Base-by-base conservation (phyloP, 2,113 vertebrate genomes). In the Brachyhypopomus gauderio region DNA sequence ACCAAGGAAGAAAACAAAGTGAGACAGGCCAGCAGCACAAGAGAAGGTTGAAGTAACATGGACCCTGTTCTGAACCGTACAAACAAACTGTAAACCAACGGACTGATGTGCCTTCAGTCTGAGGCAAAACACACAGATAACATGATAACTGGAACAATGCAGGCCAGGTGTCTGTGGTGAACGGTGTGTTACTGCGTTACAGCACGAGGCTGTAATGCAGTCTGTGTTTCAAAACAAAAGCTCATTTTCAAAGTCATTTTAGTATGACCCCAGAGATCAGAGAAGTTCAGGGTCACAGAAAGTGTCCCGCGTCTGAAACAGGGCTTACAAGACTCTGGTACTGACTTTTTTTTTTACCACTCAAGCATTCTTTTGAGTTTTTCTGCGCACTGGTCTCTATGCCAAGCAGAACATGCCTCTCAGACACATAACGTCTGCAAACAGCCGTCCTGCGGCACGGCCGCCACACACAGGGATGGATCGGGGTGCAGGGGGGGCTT, bases 371-470 rank as follows among this genome's bases (percentile, higher is more conserved):
- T 75, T 75, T 30, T 52, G 20, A 72, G 25, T 41, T n/a, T 14
- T 67, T 23, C 56, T 55, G 66, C 71, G 73, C 71, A 56, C 38
- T 60, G 72, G 64, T 36, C 63, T 52, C 25, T 25, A 67, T 11
- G 66, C 83, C 78, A 76, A 75, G n/a, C 30, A 81, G 72, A 77
- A 81, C 81, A 86, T 88, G 86, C 83, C 64, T 84, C 6, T 9
- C 63, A 66, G 78, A 86, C 81, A 84, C 67, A 75, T 85, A 72
- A 85, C 56, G 79, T 80, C 78, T 85, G 58, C 48, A 52, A 73
- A 30, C 30, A 12, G 52, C 58, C 52, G 45, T 52, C 27, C 64
- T 66, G 63, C 67, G 60, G 63, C 23, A 69, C 70, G 11, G 3
- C n/a, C 27, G 55, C 58, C 70, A 19, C 20, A 41, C 56, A 55